Evolutionary conservation across 1,140 invertebrate genomes (phyloP).

Genomic region (Eriosoma lanigerum): DNA sequence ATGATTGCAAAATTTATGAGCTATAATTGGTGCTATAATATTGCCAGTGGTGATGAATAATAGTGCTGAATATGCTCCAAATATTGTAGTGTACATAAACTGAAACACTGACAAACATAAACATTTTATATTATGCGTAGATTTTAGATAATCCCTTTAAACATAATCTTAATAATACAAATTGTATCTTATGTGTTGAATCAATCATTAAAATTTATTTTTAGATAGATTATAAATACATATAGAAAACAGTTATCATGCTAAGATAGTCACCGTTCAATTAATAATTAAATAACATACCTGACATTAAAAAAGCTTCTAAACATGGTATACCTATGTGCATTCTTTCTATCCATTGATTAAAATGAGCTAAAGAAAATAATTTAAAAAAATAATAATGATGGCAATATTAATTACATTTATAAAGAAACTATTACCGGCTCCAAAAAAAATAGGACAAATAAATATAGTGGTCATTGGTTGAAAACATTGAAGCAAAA

Average conservation of each 20-base stretch:
- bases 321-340: slow-evolving; percentile 69
- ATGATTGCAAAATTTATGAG: slow-evolving; percentile 92
- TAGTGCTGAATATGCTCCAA: slow-evolving; percentile 91
- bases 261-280: no score
- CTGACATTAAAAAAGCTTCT: slow-evolving; percentile 68
- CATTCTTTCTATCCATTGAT: slow-evolving; percentile 83
- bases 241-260: no score
- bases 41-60: slow-evolving; percentile 84
- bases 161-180: no score
- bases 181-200: no score
- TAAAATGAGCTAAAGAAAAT: slow-evolving; percentile 74
- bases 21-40: slow-evolving; percentile 81
- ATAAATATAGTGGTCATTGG: slow-evolving; percentile 76
- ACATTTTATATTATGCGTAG: neutral
- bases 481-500: slow-evolving; percentile 81
- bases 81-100: slow-evolving; percentile 86
- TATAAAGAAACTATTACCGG: slow-evolving; percentile 63
- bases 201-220: no score
- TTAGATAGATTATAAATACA: no score
- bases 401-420: neutral
- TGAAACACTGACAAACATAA: slow-evolving; percentile 75
- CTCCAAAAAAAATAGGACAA: slow-evolving; percentile 89
- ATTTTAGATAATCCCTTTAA: neutral
- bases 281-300: slow-evolving; percentile 60
- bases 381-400: neutral